Conservation (phyloP, 2,113 vertebrate genomes). For the Uropsilus gracilis region DNA sequence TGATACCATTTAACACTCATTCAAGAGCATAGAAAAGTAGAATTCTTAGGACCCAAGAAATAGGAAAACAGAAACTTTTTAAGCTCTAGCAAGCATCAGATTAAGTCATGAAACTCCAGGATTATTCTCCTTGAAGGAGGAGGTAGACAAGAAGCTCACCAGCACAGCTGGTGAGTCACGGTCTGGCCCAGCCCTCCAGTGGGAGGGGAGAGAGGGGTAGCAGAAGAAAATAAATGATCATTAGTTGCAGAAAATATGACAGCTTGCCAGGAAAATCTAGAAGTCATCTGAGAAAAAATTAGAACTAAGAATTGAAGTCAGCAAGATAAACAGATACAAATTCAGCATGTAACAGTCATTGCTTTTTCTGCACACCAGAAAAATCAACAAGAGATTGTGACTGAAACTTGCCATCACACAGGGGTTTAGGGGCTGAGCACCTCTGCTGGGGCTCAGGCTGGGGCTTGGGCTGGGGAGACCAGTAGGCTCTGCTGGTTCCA, state of each 20-base stretch:
- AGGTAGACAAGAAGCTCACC: background rate
- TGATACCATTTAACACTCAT: background rate
- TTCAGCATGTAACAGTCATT: background rate
- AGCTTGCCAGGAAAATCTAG: background rate
- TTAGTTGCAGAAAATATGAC: background rate
- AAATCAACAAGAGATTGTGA: background rate
- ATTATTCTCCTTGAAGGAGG: background rate
- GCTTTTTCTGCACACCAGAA: background rate
- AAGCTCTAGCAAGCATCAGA: background rate
- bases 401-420: background rate
- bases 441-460: no score
- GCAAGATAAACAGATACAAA: background rate
- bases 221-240: background rate
- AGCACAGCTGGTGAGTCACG: rapidly evolving
- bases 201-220: background rate
- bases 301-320: background rate
- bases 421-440: background rate
- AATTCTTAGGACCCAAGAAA: background rate
- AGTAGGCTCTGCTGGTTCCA: no score
- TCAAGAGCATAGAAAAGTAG: background rate
- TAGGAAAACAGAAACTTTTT: background rate
- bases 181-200: background rate
- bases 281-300: background rate
- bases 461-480: no score
- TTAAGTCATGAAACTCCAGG: background rate